Percentiles rank a stretch among this genome's conserved stretches.
Evolutionary conservation across 2,888 invertebrate species (phyloP).

Genomic region (Caenorhabditis macrosperma): DNA sequence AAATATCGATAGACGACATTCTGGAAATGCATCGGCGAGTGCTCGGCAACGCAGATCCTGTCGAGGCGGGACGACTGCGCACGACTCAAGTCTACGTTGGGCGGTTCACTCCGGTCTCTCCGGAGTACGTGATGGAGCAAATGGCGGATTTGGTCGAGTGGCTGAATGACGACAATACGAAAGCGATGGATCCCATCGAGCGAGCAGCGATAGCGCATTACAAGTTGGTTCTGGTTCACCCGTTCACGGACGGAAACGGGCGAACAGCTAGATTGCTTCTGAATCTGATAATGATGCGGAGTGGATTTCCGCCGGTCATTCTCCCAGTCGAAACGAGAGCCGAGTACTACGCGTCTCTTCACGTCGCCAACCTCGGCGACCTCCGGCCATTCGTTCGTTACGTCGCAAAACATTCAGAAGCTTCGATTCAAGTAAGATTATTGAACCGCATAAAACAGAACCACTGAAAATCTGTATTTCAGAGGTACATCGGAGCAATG

Average conservation of each 20-base stretch:
- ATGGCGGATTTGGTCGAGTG: conserved; percentile 93
- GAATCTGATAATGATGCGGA: conserved; percentile 94
- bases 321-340: conserved; percentile 74
- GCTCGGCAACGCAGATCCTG: conserved; percentile 93
- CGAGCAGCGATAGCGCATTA: conserved; percentile 97
- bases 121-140: conserved; percentile 87
- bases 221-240: conserved; percentile 96
- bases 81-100: conserved; percentile 84
- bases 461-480: not conserved
- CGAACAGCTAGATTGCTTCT: conserved; percentile 94
- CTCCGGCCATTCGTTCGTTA: conserved; percentile 95
- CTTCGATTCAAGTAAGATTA: conserved; percentile 70
- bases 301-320: conserved; percentile 92
- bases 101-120: conserved; percentile 90
- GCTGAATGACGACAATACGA: conserved; percentile 90
- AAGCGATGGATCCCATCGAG: conserved; percentile 91
- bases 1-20: conserved; percentile 85
- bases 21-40: conserved; percentile 93
- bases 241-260: conserved; percentile 96
- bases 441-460: not conserved
- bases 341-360: conserved; percentile 88
- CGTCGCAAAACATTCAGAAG: conserved; percentile 85
- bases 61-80: conserved; percentile 91
- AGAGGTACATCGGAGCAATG: conserved; percentile 53
- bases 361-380: conserved; percentile 94